phyloP scores from a whole-genome alignment of 2,797 vertebrate species.

The Lemur catta region DNA sequence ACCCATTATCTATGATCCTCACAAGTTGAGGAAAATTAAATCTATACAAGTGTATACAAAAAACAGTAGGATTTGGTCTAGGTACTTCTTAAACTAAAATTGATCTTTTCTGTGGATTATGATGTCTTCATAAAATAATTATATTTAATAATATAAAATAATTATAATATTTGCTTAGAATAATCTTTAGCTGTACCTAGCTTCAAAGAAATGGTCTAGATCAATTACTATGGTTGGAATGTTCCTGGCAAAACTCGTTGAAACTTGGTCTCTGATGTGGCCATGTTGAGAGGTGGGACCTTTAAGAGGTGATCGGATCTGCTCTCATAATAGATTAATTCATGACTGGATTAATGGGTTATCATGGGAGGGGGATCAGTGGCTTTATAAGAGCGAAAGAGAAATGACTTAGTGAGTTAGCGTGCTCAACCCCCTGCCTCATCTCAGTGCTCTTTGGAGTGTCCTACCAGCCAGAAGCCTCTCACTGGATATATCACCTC shows the following conservation, averaged over 20 bases:
- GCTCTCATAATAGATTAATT: background rate
- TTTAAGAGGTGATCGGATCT: background rate
- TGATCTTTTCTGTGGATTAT: background rate
- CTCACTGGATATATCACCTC: no score
- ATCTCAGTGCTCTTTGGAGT: background rate
- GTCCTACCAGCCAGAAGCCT: background rate
- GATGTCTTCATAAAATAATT: background rate
- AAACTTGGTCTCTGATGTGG: background rate
- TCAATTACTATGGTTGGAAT: background rate
- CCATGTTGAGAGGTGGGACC: background rate
- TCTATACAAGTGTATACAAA: background rate
- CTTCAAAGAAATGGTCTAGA: background rate
- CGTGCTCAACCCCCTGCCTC: background rate
- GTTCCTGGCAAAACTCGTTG: background rate
- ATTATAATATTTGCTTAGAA: background rate
- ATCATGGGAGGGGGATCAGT: background rate
- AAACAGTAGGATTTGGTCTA: background rate
- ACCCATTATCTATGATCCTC: background rate
- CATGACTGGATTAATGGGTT: background rate
- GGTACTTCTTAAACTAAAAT: background rate
- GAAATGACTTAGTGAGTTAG: background rate
- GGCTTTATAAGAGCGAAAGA: background rate
- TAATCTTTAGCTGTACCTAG: background rate
- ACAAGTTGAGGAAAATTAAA: background rate
- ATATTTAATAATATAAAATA: background rate